Evolutionary conservation across 2,797 vertebrate genomes (phyloP), one percentile per base, ranked within the genome.

Genomic region (Xenopus petersii): DNA sequence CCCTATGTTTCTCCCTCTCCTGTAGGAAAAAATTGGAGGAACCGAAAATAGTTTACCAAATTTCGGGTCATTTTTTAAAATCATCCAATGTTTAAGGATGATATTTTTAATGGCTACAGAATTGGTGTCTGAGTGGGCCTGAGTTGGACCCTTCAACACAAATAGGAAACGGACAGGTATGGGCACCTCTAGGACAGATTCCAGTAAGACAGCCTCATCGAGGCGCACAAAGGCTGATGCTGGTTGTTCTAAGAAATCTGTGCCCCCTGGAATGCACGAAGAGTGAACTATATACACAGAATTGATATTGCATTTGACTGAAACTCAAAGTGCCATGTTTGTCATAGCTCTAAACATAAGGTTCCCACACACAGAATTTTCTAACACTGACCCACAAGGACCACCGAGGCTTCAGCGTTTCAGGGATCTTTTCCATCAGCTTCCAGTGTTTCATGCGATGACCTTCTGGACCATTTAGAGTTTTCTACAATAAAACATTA

Each of bases 181-280:
- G 0, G 97, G 96, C 21, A 98, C 97, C 85, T 99, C 97, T 70
- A 99, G 83, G 67, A 99, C 97, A 0, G 95, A 94, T 4, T 97
- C 96, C 84, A 99, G 88, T 84, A 96, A 92, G 78, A 93, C 95
- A 0, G 95, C 96, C 83, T 98, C 95, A 82, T 91, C 93, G 77
- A 99, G 93, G 13, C 97, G 90, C 83, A 98, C 97, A 0, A 98
- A 99, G 1, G 97, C 97, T 95, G 98, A 98, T 80, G 97, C 98
- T 81, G 96, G 95, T 84, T 96, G 95, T 79, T 94, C 94, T 87
- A 99, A 90, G 89, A 98, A 98, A 84, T 96, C 94, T 82, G 98
- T 95, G 0, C 94, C 94, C 73, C 97, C 97, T 98, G 83, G 9
- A 42, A 56, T 30, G 2, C 4, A 30, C 4, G 4, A 2, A 30